These are phyloP conservation scores for Apodemus sylvaticus DNA, from an alignment of 2,113 vertebrate genomes.

Conservation along the genomic window DNA sequence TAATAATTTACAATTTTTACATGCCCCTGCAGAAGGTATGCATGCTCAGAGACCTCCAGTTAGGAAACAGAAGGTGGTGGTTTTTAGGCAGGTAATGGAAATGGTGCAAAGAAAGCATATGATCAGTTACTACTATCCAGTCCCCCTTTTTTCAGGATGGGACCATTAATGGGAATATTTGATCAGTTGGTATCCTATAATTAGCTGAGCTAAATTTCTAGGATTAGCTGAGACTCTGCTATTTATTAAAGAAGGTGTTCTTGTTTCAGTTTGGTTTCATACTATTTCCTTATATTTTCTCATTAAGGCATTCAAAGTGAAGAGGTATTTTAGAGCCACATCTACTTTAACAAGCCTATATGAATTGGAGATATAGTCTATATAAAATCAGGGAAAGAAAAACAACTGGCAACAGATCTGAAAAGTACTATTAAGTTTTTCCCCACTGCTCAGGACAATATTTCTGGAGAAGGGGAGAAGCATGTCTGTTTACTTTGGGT, in stretches of 20 bases:
- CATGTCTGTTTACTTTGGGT: background rate
- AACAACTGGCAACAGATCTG: background rate
- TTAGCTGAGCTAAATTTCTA: background rate
- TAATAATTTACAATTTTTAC: background rate
- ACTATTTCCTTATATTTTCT: background rate
- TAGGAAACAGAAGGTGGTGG: background rate
- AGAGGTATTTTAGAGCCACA: background rate
- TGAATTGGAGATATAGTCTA: background rate
- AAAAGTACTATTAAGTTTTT: background rate
- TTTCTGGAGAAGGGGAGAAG: background rate
- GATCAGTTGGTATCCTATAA: background rate
- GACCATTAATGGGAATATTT: background rate
- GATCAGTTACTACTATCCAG: too few species aligned
- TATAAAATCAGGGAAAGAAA: background rate
- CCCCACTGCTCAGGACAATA: background rate
- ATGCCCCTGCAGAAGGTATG: background rate
- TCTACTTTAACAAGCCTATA: background rate
- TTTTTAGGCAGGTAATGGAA: background rate
- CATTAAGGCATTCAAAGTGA: background rate
- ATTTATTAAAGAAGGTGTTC: background rate
- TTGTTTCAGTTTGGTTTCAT: background rate
- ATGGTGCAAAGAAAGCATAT: background rate
- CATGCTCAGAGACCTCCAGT: background rate
- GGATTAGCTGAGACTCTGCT: background rate
- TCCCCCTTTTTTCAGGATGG: background rate